Percentiles rank a stretch among this genome's conserved stretches.
Evolutionary conservation across 1,140 invertebrate species (phyloP).

Genomic region (Steinernema feltiae): DNA sequence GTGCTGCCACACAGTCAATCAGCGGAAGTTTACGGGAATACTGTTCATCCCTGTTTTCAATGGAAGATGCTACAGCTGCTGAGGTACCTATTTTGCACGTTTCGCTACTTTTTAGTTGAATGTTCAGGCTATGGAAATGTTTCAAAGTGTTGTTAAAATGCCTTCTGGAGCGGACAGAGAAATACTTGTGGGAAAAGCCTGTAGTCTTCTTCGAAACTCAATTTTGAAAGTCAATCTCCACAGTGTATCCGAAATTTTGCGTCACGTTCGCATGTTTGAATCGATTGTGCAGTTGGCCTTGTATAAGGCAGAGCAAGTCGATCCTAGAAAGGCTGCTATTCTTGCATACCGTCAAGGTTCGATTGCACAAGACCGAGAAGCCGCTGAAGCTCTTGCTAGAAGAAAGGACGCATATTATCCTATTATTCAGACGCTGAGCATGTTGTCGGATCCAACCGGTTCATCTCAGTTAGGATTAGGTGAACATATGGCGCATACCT

Average conservation of each 20-base stretch:
- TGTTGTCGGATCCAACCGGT: background rate
- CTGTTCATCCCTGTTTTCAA: background rate
- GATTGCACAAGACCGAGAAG: background rate
- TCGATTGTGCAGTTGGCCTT: background rate
- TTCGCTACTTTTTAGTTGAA: background rate
- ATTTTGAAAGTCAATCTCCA: background rate
- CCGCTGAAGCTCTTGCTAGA: background rate
- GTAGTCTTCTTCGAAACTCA: background rate
- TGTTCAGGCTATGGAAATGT: background rate
- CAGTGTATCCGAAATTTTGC: background rate
- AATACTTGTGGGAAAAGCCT: too few species aligned
- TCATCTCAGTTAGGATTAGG: background rate
- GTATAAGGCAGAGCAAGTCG: background rate
- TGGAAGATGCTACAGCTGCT: conserved; percentile 1
- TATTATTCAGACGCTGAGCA: background rate
- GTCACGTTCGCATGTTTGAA: background rate
- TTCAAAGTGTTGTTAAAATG: background rate
- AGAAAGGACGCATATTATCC: too few species aligned
- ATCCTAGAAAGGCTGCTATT: background rate
- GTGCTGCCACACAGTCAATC: background rate
- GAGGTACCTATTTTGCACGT: background rate
- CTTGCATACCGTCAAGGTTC: background rate
- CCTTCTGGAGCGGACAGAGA: too few species aligned
- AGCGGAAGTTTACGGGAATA: background rate
- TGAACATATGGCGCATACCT: background rate